These are phyloP conservation scores for Dendrocincla tyrannina DNA, from an alignment of 2,797 vertebrate species.

Conservation along the genomic window DNA sequence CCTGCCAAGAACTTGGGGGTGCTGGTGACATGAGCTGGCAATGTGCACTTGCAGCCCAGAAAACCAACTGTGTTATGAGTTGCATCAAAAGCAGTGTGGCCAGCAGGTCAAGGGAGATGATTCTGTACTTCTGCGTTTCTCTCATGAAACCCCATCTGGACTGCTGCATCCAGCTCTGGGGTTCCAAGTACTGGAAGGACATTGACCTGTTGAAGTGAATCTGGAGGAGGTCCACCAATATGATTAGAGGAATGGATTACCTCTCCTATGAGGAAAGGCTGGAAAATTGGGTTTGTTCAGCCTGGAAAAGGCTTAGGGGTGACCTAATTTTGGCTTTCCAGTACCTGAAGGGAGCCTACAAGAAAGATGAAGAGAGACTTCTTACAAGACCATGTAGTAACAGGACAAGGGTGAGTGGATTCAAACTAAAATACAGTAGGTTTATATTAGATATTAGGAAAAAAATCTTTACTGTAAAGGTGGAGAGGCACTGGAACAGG, in stretches of 20 bases:
- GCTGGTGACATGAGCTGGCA: not conserved
- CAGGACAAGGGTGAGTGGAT: not conserved
- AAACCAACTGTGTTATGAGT: accelerated
- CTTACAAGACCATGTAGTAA: not conserved
- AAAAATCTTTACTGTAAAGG: not conserved
- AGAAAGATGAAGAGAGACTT: not conserved
- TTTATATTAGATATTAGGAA: not conserved
- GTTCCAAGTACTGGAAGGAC: not conserved
- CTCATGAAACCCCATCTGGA: not conserved
- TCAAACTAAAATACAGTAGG: not conserved
- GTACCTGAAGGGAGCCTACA: not conserved
- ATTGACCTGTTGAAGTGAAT: accelerated
- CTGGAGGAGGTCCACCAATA: not conserved
- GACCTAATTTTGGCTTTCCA: not conserved
- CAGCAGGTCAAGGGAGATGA: not conserved
- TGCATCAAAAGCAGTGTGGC: accelerated
- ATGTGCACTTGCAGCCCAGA: not conserved
- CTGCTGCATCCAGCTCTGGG: not conserved
- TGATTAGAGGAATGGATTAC: not conserved
- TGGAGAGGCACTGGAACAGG: not conserved
- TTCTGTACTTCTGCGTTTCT: not conserved
- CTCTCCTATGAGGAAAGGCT: not conserved
- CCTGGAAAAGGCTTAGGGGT: not conserved
- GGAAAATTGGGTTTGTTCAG: not conserved
- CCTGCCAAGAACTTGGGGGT: accelerated